Evolutionary conservation across 2,113 vertebrate species (phyloP), one percentile per base, ranked within the genome.

Genomic region (Macquaria australasica): DNA sequence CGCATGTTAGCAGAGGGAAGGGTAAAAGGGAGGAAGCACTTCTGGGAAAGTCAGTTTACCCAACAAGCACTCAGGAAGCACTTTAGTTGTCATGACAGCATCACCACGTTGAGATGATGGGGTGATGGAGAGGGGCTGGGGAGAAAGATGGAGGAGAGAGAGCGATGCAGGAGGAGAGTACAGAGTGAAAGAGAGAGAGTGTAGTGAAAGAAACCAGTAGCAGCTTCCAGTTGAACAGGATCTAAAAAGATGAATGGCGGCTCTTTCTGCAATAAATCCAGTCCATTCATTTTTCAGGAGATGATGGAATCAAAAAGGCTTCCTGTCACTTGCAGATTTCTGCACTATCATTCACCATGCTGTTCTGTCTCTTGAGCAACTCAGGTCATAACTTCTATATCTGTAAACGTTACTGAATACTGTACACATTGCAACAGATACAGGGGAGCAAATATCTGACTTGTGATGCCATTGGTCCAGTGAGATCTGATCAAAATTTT

Each of bases 21-120:
- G 85, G 76, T 55, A 84, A 88, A 88, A 83, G 72, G 74, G 83
- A 89, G 83, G 83, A 81, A 82, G 88, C 90, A 92, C 91, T 90
- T 91, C 84, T 87, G 90, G 82, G 90, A 89, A 89, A 88, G 89
- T 85, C 87, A 91, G 93, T 94, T 95, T 94, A 93, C 86, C 93
- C 92, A 93, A 92, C 93, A 95, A 94, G 85, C 87, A 90, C 88
- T 88, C 88, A 87, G 81, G 91, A 95, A 95, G 89, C 92, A 93
- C 90, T 95, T 94, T 93, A 92, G 87, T 87, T 92, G 86, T 93
- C 90, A 94, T 73, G 81, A 90, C 89, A 87, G 79, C 85, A 80
- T 83, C 56, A 81, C 77, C 79, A 77, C 45, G 76, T 88, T 82
- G 68, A 88, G 92, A 88, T 93, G 93, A 92, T 83, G 91, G 87